Evolutionary conservation across 2,888 invertebrate genomes (phyloP).

Genomic region (Anthoptus insignis): DNA sequence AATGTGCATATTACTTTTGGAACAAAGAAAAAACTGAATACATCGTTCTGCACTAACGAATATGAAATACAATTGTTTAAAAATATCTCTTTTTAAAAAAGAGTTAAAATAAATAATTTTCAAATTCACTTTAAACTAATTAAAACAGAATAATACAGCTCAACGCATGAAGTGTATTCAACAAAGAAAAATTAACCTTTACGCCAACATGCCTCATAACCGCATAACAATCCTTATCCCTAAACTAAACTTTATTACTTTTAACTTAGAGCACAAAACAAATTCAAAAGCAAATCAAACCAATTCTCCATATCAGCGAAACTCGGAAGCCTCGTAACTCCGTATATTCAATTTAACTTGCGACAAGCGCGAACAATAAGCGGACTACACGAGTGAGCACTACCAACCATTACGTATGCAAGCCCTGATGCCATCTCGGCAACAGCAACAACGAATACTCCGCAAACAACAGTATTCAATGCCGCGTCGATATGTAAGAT

Average conservation of each 20-base stretch:
- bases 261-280: conserved; percentile 10
- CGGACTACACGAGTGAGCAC: conserved; percentile 78
- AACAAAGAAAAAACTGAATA: too few species aligned
- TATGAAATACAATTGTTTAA: too few species aligned
- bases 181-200: too few species aligned
- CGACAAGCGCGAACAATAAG: conserved; percentile 69
- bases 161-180: too few species aligned
- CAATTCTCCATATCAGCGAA: conserved; percentile 34
- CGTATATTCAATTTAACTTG: conserved; percentile 76
- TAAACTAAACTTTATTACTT: neutral
- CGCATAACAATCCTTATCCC: neutral
- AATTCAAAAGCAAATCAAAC: conserved; percentile 32
- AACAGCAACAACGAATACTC: conserved; percentile 1
- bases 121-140: too few species aligned
- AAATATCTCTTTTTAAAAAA: too few species aligned
- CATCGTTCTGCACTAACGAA: too few species aligned
- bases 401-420: conserved; percentile 84
- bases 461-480: conserved; percentile 44
- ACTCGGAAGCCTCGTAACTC: conserved; percentile 48
- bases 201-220: too few species aligned
- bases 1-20: too few species aligned
- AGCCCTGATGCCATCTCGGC: conserved; percentile 59
- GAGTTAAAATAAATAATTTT: too few species aligned
- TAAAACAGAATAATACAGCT: too few species aligned
- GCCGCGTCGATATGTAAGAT: conserved; percentile 14